Evolutionary conservation across 2,797 vertebrate genomes (phyloP).

Genomic region (Eptatretus atami): DNA sequence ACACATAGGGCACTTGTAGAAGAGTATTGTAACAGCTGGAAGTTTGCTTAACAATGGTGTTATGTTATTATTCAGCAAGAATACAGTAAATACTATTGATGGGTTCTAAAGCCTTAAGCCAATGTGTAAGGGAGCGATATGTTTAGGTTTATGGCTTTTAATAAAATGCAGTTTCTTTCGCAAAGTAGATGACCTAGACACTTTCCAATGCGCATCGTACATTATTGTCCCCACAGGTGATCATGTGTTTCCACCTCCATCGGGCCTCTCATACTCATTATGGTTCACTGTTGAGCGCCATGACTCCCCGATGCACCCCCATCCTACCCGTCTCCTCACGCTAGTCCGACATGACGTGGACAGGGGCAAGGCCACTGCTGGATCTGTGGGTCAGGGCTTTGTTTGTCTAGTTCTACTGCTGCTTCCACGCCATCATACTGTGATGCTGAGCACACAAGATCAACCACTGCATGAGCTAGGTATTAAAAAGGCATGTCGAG

Average conservation of each 20-base stretch:
- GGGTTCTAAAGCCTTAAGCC: too few species aligned
- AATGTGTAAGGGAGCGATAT: too few species aligned
- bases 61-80: too few species aligned
- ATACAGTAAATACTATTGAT: too few species aligned
- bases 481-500: constrained; percentile 10
- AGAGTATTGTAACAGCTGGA: too few species aligned
- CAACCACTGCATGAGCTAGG: constrained; percentile 68
- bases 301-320: constrained; percentile 32
- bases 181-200: not conserved
- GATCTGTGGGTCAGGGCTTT: too few species aligned
- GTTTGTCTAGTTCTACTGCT: constrained; percentile 56
- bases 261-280: constrained; percentile 67
- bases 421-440: constrained; percentile 48
- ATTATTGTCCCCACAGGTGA: constrained; percentile 26
- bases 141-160: too few species aligned
- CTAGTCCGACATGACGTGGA: constrained; percentile 57
- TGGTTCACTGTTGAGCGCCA: constrained; percentile 93
- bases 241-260: constrained; percentile 65
- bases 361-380: constrained; percentile 26
- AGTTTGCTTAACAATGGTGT: too few species aligned
- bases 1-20: too few species aligned
- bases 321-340: constrained; percentile 54
- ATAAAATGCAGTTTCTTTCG: not conserved
- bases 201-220: not conserved
- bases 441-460: constrained; percentile 76